phyloP scores from a whole-genome alignment of 2,113 vertebrate species.

The Condylura cristata region DNA sequence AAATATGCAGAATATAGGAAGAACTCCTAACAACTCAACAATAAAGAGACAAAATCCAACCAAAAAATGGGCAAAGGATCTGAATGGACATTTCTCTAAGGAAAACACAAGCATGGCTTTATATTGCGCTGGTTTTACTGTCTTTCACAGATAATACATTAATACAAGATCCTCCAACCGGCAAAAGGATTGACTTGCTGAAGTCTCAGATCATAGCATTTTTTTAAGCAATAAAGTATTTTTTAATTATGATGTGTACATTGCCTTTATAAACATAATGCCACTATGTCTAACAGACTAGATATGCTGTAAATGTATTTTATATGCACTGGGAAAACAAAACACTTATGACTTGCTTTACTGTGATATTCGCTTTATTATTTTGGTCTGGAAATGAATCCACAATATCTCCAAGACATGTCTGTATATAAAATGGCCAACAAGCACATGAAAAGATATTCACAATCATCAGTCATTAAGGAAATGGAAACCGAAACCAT shows the following conservation, averaged over 20 bases:
- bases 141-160: neutral
- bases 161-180: neutral
- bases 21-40: neutral
- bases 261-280: too few species aligned
- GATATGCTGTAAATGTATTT: neutral
- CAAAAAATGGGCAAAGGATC: neutral
- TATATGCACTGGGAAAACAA: neutral
- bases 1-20: neutral
- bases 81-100: neutral
- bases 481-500: slow-evolving; percentile 26
- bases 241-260: neutral
- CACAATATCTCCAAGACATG: neutral
- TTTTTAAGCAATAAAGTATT: neutral
- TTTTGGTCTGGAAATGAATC: neutral
- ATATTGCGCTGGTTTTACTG: too few species aligned
- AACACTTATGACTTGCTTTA: neutral
- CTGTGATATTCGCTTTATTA: neutral
- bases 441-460: neutral
- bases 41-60: neutral
- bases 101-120: neutral
- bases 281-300: too few species aligned
- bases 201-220: neutral
- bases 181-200: neutral
- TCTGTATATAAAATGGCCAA: neutral
- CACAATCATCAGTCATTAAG: neutral